Evolutionary conservation across 2,113 vertebrate genomes (phyloP).

Genomic region (Osmerus mordax): DNA sequence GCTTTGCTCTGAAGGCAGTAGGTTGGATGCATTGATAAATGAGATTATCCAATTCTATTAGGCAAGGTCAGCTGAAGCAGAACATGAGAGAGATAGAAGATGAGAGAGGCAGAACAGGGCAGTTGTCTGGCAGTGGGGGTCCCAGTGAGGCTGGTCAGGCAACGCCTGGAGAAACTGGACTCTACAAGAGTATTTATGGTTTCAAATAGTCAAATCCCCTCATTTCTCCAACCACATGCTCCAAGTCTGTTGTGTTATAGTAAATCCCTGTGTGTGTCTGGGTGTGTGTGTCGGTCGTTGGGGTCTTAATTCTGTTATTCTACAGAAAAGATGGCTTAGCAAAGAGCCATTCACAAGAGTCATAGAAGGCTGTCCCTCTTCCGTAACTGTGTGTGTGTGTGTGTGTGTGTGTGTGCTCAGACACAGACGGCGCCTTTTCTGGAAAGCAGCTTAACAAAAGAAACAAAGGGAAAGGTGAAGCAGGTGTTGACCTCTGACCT

Average conservation of each 20-base stretch:
- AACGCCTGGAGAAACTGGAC: slow-evolving; percentile 28
- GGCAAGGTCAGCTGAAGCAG: background rate
- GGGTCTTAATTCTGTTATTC: slow-evolving; percentile 36
- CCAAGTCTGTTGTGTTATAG: slow-evolving; percentile 32
- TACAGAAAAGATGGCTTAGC: slow-evolving; percentile 36
- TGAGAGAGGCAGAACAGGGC: too few species aligned
- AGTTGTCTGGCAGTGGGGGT: too few species aligned
- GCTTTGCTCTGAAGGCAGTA: background rate
- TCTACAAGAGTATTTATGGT: slow-evolving; percentile 39
- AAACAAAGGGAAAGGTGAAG: slow-evolving; percentile 39
- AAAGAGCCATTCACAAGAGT: slow-evolving; percentile 22
- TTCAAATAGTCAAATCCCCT: slow-evolving; percentile 46
- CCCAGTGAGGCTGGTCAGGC: slow-evolving; percentile 16
- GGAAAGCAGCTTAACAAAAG: slow-evolving; percentile 20
- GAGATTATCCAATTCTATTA: background rate
- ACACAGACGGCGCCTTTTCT: slow-evolving; percentile 5
- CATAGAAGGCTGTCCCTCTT: background rate
- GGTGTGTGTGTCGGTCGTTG: slow-evolving; percentile 12
- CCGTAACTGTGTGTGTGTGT: slow-evolving; percentile 14
- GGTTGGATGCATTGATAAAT: background rate
- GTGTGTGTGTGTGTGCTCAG: slow-evolving; percentile 14
- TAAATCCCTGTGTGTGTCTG: slow-evolving; percentile 24
- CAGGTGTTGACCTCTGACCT: slow-evolving; percentile 54
- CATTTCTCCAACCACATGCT: slow-evolving; percentile 47
- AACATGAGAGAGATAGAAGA: too few species aligned